These are phyloP conservation scores for Ariopsis seemanni DNA, from an alignment of 2,113 vertebrate genomes.

Conservation along the genomic window DNA sequence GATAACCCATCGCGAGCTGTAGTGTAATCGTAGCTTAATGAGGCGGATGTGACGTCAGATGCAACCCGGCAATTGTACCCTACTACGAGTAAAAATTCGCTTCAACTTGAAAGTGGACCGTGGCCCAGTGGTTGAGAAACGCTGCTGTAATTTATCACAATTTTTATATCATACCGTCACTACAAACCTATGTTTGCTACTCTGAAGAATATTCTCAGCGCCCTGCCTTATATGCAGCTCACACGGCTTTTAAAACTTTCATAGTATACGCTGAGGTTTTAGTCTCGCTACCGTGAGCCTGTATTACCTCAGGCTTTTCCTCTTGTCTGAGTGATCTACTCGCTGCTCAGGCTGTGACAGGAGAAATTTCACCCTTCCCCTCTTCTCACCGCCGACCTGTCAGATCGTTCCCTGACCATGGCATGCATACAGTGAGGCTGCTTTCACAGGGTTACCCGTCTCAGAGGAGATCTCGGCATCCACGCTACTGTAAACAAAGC, in stretches of 20 bases:
- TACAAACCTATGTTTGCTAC: neutral
- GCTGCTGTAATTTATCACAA: neutral
- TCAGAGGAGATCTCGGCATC: constrained; percentile 31
- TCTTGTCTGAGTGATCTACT: constrained; percentile 18
- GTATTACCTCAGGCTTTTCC: constrained; percentile 5
- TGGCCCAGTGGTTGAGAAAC: no score
- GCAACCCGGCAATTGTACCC: no score
- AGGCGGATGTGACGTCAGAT: no score
- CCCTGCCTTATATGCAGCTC: neutral
- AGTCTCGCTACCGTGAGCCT: neutral
- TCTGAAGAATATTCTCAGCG: neutral
- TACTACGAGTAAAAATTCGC: no score
- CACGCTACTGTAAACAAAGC: neutral
- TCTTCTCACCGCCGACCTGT: constrained; percentile 19
- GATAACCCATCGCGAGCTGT: no score
- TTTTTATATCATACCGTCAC: neutral
- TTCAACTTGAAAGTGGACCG: no score
- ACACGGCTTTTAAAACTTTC: neutral
- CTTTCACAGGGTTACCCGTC: constrained; percentile 31
- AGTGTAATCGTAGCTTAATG: no score
- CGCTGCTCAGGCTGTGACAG: constrained; percentile 20
- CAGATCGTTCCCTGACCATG: constrained; percentile 31
- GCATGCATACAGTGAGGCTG: constrained; percentile 15
- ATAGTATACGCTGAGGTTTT: neutral
- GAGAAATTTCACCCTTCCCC: constrained; percentile 31